Evolutionary conservation across 2,797 vertebrate species (phyloP).

Genomic region (Enoplosus armatus): DNA sequence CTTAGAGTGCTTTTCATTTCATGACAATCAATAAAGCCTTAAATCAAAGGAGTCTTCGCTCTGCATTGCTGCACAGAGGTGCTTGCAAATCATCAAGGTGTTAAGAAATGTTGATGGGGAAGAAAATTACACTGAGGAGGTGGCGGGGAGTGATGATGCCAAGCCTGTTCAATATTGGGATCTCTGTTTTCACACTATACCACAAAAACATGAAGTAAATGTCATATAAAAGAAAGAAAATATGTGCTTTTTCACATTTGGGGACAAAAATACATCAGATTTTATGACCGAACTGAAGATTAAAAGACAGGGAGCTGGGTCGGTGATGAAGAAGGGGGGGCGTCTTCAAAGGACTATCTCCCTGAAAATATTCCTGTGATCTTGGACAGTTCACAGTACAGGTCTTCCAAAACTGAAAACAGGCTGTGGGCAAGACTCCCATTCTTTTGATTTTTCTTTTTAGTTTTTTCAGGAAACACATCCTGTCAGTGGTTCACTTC

Average conservation of each 20-base stretch:
- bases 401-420: neutral
- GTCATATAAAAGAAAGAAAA: neutral
- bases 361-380: neutral
- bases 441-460: neutral
- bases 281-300: neutral
- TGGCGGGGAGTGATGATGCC: neutral
- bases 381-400: neutral
- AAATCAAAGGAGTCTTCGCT: constrained; percentile 31
- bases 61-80: constrained; percentile 32
- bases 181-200: neutral
- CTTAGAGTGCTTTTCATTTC: constrained; percentile 34
- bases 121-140: constrained; percentile 2
- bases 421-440: neutral
- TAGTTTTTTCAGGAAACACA: neutral
- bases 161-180: neutral
- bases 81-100: constrained; percentile 30
- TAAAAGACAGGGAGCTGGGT: neutral
- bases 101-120: constrained; percentile 33
- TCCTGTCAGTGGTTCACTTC: neutral
- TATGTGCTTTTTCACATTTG: neutral
- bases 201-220: neutral
- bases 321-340: neutral
- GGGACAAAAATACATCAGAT: neutral
- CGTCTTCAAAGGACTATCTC: neutral
- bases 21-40: constrained; percentile 37